Percentiles rank a stretch among this genome's conserved stretches.
phyloP scores from a whole-genome alignment of 2,888 invertebrate genomes.

The Rhagium mordax region DNA sequence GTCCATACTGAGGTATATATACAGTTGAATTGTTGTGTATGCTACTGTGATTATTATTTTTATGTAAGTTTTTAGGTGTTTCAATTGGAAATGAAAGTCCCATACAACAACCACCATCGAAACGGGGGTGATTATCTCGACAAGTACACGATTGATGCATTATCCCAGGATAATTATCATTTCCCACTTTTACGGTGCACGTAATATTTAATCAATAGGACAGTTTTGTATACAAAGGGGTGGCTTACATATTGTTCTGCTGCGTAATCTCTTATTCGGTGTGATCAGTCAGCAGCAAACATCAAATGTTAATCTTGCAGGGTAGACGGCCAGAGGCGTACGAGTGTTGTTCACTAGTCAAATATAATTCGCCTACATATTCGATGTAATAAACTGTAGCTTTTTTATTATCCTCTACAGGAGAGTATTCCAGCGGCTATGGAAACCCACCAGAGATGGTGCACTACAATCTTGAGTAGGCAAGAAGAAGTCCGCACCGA shows the following conservation, averaged over 20 bases:
- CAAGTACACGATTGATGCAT: neutral
- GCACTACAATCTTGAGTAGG: neutral
- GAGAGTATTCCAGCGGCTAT: too few species aligned
- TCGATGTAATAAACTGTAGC: too few species aligned
- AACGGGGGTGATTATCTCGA: neutral
- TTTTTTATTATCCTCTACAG: too few species aligned
- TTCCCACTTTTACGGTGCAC: constrained; percentile 9
- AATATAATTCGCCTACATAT: too few species aligned
- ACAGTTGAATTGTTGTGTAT: too few species aligned
- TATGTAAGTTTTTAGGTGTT: too few species aligned
- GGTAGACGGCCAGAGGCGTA: neutral
- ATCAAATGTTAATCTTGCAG: constrained; percentile 18
- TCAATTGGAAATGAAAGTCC: neutral
- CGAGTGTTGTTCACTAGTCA: too few species aligned
- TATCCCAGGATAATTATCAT: constrained; percentile 9
- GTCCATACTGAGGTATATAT: too few species aligned
- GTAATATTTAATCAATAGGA: constrained; percentile 23
- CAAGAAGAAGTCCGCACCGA: neutral
- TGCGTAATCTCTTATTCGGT: constrained; percentile 25
- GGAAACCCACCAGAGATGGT: too few species aligned
- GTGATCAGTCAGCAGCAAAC: constrained; percentile 20
- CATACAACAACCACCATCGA: neutral
- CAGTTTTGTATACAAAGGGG: constrained; percentile 10
- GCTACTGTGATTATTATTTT: too few species aligned
- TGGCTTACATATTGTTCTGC: constrained; percentile 6